A percentile compares a stretch with the other conserved stretches of the same genome.
These are phyloP conservation scores for Morbakka virulenta DNA, from an alignment of 30 jellyfish, hydroid and myxozoan genomes.

Conservation along the genomic window DNA sequence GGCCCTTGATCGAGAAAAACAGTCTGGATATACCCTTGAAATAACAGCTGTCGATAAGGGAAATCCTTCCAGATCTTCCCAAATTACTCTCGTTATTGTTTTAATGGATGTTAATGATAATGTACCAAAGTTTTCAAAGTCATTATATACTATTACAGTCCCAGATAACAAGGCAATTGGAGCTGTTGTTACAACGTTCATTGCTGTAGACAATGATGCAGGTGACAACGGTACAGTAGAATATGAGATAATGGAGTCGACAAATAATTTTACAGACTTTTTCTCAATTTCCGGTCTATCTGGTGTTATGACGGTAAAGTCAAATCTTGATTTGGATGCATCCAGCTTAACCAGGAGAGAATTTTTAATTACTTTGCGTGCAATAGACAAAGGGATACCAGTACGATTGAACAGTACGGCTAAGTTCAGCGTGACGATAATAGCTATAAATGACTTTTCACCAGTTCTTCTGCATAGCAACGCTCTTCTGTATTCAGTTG, in stretches of 20 bases:
- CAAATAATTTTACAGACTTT: constrained; percentile 19
- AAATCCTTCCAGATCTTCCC: constrained; percentile 15
- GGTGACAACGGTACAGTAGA: constrained; percentile 62
- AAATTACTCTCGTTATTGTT: constrained; percentile 22
- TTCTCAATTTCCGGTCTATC: constrained; percentile 36
- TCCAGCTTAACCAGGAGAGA: constrained; percentile 33
- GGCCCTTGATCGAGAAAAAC: constrained; percentile 67
- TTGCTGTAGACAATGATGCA: constrained; percentile 71
- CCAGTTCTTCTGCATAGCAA: constrained; percentile 68
- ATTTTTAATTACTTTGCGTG: constrained; percentile 32
- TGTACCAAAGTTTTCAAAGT: constrained; percentile 45
- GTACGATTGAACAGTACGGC: constrained; percentile 34
- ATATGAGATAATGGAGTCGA: background rate
- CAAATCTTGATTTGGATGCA: constrained; percentile 45
- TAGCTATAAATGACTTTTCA: constrained; percentile 50
- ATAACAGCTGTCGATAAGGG: constrained; percentile 49
- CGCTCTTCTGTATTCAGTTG: constrained; percentile 17
- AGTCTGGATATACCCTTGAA: constrained; percentile 30
- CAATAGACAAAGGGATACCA: constrained; percentile 79
- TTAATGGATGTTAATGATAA: constrained; percentile 78
- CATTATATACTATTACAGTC: constrained; percentile 23
- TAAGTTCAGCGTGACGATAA: constrained; percentile 46
- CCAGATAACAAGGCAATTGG: constrained; percentile 66
- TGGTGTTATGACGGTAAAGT: constrained; percentile 36
- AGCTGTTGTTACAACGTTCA: constrained; percentile 29